phyloP scores from a whole-genome alignment of 1,140 invertebrate species.

The Aporrectodea caliginosa region DNA sequence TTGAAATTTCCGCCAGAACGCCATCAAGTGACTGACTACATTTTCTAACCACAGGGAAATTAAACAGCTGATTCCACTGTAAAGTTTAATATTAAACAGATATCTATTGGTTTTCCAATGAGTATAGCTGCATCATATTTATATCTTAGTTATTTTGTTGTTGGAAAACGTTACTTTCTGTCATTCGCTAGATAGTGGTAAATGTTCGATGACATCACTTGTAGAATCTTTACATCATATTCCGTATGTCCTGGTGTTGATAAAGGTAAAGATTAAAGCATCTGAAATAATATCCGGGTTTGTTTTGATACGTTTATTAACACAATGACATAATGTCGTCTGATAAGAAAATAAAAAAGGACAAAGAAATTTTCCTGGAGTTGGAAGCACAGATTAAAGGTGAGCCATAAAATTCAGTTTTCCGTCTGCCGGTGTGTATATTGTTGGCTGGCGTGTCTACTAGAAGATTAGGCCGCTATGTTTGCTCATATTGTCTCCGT shows the following conservation, averaged over 20 bases:
- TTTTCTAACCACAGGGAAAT: background rate
- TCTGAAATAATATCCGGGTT: background rate
- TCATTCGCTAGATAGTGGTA: background rate
- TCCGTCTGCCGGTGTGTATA: too few species aligned
- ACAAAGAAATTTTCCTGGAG: constrained; percentile 22
- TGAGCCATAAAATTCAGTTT: background rate
- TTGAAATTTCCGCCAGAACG: background rate
- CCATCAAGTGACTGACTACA: background rate
- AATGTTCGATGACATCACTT: too few species aligned
- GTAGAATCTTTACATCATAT: too few species aligned
- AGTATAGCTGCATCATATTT: too few species aligned
- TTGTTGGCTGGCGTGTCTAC: too few species aligned
- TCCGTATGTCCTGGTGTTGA: too few species aligned
- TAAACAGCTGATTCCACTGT: too few species aligned
- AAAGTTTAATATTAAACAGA: too few species aligned
- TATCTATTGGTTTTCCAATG: too few species aligned
- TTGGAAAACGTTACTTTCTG: background rate
- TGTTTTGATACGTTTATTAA: background rate
- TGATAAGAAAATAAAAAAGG: constrained; percentile 21
- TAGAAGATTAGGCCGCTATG: too few species aligned
- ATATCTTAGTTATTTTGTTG: background rate
- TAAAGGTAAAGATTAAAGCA: too few species aligned
- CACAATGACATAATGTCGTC: background rate
- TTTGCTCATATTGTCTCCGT: too few species aligned
- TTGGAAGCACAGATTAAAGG: constrained; percentile 20